Percentiles rank a stretch among this genome's conserved stretches.
These are phyloP conservation scores for Ptychochromis oligacanthus DNA, from an alignment of 2,113 vertebrate genomes.

Conservation along the genomic window DNA sequence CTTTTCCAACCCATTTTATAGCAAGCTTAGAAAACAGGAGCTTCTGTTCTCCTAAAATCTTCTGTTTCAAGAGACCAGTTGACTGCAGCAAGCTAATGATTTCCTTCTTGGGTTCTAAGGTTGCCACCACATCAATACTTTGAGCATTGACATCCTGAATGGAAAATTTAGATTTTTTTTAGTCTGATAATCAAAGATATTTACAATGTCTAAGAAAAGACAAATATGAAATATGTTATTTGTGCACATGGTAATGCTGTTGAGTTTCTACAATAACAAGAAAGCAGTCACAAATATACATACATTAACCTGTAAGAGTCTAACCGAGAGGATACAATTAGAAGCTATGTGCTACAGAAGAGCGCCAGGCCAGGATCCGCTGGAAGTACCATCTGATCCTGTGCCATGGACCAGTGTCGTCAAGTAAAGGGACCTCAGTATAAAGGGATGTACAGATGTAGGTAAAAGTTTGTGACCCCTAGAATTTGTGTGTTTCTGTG, in stretches of 20 bases:
- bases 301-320: not conserved
- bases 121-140: not conserved
- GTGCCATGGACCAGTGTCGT: slow-evolving; percentile 37
- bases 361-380: not conserved
- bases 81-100: not conserved
- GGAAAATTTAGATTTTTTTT: no score
- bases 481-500: not conserved
- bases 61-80: not conserved
- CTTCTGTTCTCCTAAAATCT: not conserved
- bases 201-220: not conserved
- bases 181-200: not conserved
- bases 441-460: not conserved
- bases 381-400: slow-evolving; percentile 32
- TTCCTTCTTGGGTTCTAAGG: not conserved
- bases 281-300: not conserved
- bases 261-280: not conserved
- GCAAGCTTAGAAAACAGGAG: not conserved
- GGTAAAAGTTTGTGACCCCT: not conserved
- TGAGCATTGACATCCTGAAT: no score
- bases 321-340: not conserved
- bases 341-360: not conserved
- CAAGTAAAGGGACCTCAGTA: slow-evolving; percentile 28
- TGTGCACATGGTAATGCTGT: not conserved
- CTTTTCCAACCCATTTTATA: not conserved
- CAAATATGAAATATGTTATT: not conserved